Percentiles rank a stretch among this genome's conserved stretches.
Conservation (phyloP, 2,797 vertebrate genomes). For the Muscicapa comitata region DNA sequence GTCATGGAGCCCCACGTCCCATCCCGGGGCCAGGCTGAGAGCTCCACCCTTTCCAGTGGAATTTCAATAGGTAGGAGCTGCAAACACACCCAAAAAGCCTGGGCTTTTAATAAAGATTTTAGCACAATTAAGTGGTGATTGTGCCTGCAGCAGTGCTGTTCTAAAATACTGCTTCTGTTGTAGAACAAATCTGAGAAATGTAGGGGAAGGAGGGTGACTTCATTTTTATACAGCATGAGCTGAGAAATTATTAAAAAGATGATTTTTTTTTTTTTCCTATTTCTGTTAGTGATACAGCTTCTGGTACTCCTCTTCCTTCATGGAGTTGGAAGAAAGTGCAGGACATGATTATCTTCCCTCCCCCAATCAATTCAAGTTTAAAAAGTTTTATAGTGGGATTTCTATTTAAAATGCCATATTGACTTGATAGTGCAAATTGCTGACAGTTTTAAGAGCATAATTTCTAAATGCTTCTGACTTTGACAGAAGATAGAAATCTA, state of each 20-base stretch:
- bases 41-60: slow-evolving; percentile 94
- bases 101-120: background rate
- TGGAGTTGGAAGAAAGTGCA: background rate
- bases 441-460: background rate
- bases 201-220: background rate
- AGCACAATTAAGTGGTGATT: background rate
- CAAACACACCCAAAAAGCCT: fast-evolving
- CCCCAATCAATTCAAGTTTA: background rate
- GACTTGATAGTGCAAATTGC: background rate
- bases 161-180: background rate
- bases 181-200: background rate
- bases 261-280: background rate
- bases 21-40: slow-evolving; percentile 90
- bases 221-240: background rate
- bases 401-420: background rate
- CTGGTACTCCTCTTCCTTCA: background rate
- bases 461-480: background rate
- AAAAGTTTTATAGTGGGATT: background rate
- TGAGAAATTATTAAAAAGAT: background rate
- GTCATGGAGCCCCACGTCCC: slow-evolving; percentile 95
- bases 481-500: background rate
- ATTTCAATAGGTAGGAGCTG: slow-evolving; percentile 90
- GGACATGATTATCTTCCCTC: background rate
- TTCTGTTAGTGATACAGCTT: background rate
- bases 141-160: background rate